Evolutionary conservation across 2,888 invertebrate species (phyloP).

Genomic region (Melipona bicolor): DNA sequence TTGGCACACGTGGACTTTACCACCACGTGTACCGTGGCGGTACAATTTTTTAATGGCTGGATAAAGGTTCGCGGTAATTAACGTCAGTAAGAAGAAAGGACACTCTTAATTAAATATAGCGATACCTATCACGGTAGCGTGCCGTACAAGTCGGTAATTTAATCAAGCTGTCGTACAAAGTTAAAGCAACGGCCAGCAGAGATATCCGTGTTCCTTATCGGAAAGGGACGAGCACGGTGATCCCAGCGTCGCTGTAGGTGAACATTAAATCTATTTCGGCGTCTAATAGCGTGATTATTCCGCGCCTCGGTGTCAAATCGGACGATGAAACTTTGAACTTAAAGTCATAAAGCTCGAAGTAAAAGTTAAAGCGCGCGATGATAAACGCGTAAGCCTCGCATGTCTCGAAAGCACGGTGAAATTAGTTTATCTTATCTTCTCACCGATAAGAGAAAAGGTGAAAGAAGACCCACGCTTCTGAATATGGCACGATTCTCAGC

Average conservation of each 20-base stretch:
- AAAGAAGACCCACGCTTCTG: neutral
- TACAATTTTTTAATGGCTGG: slow-evolving; percentile 11
- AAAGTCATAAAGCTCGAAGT: neutral
- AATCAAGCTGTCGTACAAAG: slow-evolving; percentile 38
- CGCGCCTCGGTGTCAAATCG: neutral
- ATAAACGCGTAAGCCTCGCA: neutral
- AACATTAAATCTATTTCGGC: neutral
- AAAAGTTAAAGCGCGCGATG: neutral
- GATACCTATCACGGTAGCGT: slow-evolving; percentile 39
- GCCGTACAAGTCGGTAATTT: slow-evolving; percentile 29
- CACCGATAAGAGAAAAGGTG: neutral
- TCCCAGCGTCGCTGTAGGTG: neutral
- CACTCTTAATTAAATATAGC: slow-evolving; percentile 49
- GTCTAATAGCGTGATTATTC: neutral
- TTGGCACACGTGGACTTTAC: neutral
- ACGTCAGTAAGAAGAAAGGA: slow-evolving; percentile 31
- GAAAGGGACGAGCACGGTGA: neutral
- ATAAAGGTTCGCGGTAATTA: slow-evolving; percentile 33
- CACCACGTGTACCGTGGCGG: too few relatives aligned
- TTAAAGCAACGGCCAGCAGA: slow-evolving; percentile 20
- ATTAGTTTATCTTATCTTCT: neutral
- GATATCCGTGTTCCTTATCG: slow-evolving; percentile 23
- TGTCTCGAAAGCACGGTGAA: neutral
- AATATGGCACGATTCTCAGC: neutral
- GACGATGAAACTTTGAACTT: neutral